Evolutionary conservation across 1,140 invertebrate species (phyloP).

Genomic region (Cherax quadricarinatus): DNA sequence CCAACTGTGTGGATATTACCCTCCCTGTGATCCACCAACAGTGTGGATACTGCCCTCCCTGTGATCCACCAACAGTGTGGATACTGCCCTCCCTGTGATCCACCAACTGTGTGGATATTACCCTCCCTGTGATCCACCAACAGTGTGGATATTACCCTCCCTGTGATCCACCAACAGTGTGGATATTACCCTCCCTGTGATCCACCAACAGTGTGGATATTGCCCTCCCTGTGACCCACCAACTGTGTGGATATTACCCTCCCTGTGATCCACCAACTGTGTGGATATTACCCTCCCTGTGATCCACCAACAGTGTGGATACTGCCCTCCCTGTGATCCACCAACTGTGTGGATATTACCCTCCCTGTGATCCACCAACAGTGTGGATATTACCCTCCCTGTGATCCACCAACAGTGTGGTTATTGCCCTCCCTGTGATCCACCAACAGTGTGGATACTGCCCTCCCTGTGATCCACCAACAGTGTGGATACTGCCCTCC

Average conservation of each 20-base stretch:
- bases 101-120: too few relatives aligned
- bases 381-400: too few relatives aligned
- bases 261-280: background rate
- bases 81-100: background rate
- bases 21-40: too few relatives aligned
- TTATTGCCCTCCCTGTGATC: too few relatives aligned
- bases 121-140: background rate
- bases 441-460: too few relatives aligned
- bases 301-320: background rate
- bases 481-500: too few relatives aligned
- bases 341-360: background rate
- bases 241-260: background rate
- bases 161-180: background rate
- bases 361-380: too few relatives aligned
- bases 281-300: background rate
- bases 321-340: background rate
- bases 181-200: background rate
- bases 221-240: too few relatives aligned
- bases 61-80: too few relatives aligned
- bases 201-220: background rate
- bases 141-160: background rate
- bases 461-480: too few relatives aligned
- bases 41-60: background rate
- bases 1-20: too few relatives aligned
- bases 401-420: too few relatives aligned